These are phyloP conservation scores for Sporophila hypoxantha DNA, from an alignment of 2,113 vertebrate species.

Conservation along the genomic window DNA sequence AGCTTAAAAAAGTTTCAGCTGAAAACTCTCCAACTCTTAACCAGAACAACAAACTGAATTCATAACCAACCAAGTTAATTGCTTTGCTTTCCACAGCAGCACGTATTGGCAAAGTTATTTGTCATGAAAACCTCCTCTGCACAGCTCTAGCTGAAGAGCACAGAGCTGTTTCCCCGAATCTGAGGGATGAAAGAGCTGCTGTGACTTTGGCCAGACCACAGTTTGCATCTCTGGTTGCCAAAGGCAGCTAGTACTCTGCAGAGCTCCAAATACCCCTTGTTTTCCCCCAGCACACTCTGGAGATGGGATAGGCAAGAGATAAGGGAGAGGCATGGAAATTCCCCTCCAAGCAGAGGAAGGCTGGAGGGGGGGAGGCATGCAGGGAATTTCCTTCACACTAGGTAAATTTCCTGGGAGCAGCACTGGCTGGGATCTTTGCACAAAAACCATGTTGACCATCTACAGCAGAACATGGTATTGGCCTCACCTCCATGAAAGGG, in stretches of 20 bases:
- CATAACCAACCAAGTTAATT: slow-evolving; percentile 1
- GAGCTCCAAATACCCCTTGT: not conserved
- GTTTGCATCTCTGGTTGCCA: not conserved
- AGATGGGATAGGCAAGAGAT: not conserved
- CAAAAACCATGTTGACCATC: rapidly evolving
- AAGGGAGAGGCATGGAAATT: not conserved
- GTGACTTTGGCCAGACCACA: not conserved
- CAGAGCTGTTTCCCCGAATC: not conserved
- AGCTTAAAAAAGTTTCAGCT: not conserved
- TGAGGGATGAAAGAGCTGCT: not conserved
- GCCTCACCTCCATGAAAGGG: not conserved
- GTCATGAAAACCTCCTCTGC: not conserved
- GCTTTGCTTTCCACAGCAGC: slow-evolving; percentile 8
- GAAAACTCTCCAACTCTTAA: slow-evolving; percentile 9
- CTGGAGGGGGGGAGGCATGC: not conserved
- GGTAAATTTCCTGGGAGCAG: not conserved
- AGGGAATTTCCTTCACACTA: not conserved
- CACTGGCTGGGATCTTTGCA: not conserved
- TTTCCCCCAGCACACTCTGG: not conserved
- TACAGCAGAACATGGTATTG: not conserved
- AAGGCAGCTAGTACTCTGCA: not conserved
- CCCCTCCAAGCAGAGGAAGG: not conserved
- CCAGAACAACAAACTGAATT: slow-evolving; percentile 25
- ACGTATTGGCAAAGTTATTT: not conserved
- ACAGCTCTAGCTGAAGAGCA: not conserved